Evolutionary conservation across 1,140 invertebrate genomes (phyloP).

Genomic region (Teleogryllus occipitalis): DNA sequence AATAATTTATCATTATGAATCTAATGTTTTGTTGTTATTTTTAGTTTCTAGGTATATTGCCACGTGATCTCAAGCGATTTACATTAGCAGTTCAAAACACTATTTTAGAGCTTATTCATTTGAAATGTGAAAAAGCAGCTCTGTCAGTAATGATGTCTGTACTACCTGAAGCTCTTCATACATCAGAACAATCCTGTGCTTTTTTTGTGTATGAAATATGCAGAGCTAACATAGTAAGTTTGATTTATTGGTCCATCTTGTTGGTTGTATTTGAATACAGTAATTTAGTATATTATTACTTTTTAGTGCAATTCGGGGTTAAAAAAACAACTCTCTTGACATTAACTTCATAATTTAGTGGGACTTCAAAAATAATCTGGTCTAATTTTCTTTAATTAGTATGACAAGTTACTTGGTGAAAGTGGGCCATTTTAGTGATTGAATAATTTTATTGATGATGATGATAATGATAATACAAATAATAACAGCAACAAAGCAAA

Average conservation of each 20-base stretch:
- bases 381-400: too few species aligned
- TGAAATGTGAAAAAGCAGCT: neutral
- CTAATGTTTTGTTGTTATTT: neutral
- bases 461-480: too few species aligned
- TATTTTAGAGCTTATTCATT: neutral
- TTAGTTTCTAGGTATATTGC: neutral
- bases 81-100: neutral
- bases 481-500: too few species aligned
- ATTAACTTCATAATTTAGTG: too few species aligned
- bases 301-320: too few species aligned
- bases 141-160: neutral
- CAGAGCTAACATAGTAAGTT: neutral
- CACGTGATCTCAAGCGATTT: neutral
- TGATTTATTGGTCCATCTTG: neutral
- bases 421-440: too few species aligned
- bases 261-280: neutral
- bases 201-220: neutral
- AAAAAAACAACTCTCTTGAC: too few species aligned
- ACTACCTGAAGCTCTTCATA: neutral
- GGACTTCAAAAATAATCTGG: too few species aligned
- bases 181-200: neutral
- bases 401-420: too few species aligned
- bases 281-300: too few species aligned
- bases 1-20: too few species aligned
- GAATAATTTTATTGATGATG: too few species aligned